A percentile compares a stretch with the other conserved stretches of the same genome.
Conservation (phyloP, 2,888 invertebrate species). For the Callinectes sapidus region DNA sequence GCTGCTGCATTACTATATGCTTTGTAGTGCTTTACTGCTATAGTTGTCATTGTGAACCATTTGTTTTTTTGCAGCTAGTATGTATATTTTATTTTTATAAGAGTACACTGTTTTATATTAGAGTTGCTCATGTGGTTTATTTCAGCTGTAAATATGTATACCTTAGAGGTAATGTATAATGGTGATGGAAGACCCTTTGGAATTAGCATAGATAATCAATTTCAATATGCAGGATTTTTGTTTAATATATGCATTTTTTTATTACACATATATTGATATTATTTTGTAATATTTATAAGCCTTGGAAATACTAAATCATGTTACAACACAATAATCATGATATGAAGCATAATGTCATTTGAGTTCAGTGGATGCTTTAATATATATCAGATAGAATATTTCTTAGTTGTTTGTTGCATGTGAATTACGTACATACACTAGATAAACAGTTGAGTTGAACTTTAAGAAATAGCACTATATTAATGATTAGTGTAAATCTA, state of each 20-base stretch:
- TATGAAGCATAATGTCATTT: background rate
- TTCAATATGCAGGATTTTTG: background rate
- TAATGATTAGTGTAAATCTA: background rate
- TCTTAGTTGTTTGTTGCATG: background rate
- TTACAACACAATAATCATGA: background rate
- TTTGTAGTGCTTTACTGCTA: background rate
- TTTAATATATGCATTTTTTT: too few species aligned
- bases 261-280: too few species aligned
- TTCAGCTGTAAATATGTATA: conserved; percentile 17
- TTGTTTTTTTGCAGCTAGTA: background rate
- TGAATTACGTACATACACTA: background rate
- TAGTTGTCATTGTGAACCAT: background rate
- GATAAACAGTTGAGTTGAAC: background rate
- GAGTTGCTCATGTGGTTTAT: background rate
- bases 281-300: too few species aligned
- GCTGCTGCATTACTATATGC: background rate
- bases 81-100: background rate
- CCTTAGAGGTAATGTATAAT: background rate
- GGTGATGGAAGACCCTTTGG: background rate
- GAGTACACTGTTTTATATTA: background rate
- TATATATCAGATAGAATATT: background rate
- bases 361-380: background rate
- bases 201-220: background rate
- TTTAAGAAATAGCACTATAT: background rate
- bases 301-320: background rate